These are phyloP conservation scores for Sinhomidia bicolor DNA, from an alignment of 2,888 invertebrate genomes.

Conservation along the genomic window DNA sequence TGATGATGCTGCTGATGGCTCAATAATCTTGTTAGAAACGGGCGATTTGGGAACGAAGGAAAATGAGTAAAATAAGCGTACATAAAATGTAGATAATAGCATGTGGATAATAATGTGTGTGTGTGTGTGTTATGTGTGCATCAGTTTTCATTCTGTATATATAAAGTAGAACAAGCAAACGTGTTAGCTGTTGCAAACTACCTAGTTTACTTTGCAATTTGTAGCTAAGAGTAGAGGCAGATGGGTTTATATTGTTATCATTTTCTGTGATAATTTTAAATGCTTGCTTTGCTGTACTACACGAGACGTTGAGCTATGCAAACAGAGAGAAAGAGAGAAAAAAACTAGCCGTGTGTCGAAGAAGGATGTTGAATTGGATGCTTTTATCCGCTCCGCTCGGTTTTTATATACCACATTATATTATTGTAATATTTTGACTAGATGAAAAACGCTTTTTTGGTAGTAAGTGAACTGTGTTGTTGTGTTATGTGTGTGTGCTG, in stretches of 20 bases:
- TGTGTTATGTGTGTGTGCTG: no score
- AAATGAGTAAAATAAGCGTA: neutral
- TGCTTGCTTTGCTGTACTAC: neutral
- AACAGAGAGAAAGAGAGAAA: neutral
- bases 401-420: neutral
- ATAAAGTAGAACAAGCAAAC: neutral
- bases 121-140: no score
- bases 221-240: conserved; percentile 7
- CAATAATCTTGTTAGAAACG: conserved; percentile 52
- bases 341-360: no score
- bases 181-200: neutral
- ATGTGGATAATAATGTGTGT: no score
- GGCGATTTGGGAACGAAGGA: conserved; percentile 38
- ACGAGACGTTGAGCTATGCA: no score
- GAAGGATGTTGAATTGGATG: neutral
- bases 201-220: neutral
- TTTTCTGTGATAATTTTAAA: neutral
- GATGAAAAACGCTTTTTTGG: conserved; percentile 6
- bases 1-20: no score
- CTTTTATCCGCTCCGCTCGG: neutral
- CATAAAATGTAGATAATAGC: neutral
- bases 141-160: neutral
- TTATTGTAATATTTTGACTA: neutral
- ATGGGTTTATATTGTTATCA: conserved; percentile 14
- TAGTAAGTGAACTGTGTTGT: neutral